phyloP scores from a whole-genome alignment of 2,888 invertebrate genomes.

The Catotricha subobsoleta region DNA sequence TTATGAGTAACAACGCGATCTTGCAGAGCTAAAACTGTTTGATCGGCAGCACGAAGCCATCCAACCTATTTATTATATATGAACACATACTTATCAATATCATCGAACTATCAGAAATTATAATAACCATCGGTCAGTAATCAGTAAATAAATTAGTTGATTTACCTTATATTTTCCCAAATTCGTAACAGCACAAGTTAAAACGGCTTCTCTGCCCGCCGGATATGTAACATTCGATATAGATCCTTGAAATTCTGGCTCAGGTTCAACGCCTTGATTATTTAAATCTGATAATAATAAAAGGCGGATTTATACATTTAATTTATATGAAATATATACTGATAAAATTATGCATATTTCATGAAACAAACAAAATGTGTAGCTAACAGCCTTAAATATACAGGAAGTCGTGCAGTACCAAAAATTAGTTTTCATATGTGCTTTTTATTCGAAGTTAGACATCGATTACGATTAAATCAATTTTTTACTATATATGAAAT shows the following conservation, averaged over 20 bases:
- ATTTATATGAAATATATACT: too few species aligned
- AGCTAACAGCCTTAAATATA: too few species aligned
- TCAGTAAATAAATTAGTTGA: not conserved
- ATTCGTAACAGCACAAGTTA: constrained; percentile 28
- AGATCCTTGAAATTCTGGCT: constrained; percentile 29
- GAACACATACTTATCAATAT: not conserved
- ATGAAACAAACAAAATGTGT: too few species aligned
- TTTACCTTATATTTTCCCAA: constrained; percentile 28
- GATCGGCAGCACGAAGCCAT: constrained; percentile 77
- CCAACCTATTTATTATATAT: constrained; percentile 46
- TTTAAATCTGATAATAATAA: constrained; percentile 14
- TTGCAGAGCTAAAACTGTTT: constrained; percentile 74
- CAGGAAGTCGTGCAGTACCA: too few species aligned
- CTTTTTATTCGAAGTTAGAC: too few species aligned
- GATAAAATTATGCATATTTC: too few species aligned
- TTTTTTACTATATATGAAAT: too few species aligned
- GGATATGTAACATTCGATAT: constrained; percentile 31
- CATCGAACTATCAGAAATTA: not conserved
- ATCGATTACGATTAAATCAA: too few species aligned
- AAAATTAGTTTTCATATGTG: too few species aligned
- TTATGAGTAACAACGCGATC: constrained; percentile 72
- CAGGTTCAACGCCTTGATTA: constrained; percentile 21
- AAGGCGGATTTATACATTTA: not conserved
- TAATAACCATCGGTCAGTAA: not conserved
- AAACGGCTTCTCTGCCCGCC: constrained; percentile 28